Percentiles rank a stretch among this genome's conserved stretches.
Evolutionary conservation across 2,113 vertebrate species (phyloP).

Genomic region (human): GRCh38 chr13:105060501-105061000

Average conservation of each 20-base stretch:
- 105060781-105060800: not conserved
- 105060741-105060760: accelerated
- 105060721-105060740: not conserved
- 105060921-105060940: not conserved
- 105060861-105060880: not conserved
- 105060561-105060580: not conserved
- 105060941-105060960: not conserved
- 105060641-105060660: not conserved
- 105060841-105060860: not conserved
- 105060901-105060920: not conserved
- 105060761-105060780: not conserved
- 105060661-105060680: not conserved
- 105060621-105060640: not conserved
- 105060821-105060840: not conserved
- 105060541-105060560: accelerated
- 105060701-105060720: not conserved
- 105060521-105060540: not conserved
- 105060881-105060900: not conserved
- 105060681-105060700: not conserved
- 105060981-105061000: not conserved
- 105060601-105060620: not conserved
- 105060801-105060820: accelerated
- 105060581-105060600: accelerated
- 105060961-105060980: not conserved
- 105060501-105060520: not conserved